Evolutionary conservation across 2,888 invertebrate genomes (phyloP), one percentile per base, ranked within the genome.

Genomic region (Hoplodrina ambigua): DNA sequence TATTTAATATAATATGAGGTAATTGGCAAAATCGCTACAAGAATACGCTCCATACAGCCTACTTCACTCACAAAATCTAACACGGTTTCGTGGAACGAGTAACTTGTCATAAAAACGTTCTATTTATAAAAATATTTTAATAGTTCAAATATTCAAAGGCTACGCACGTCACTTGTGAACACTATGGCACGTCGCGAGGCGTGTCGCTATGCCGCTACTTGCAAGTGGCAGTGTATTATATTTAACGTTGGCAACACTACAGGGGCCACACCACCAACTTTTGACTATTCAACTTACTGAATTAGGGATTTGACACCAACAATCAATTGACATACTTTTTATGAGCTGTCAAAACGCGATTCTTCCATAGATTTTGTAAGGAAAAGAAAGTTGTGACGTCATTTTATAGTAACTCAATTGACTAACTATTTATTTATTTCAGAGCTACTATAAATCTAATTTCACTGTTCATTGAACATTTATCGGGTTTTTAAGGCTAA

Each of bases 21-120:
- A 81, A 83, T 83, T 83, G 81, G 81, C 81, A 83, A 81, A 83
- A 68, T 80, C 73, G 37, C 84, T 71, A 78, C 69, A 63, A 69
- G 66, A 74, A 65, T 74, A 78, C 61, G 46, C 56, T 64, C 58
- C 71, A 53, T 62, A 67, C 60, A 54, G 41, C 52, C 74, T 80
- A 78, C 55, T 69, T 70, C 50, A 67, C 67, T 72, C 81, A 55
- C 72, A 81, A 81, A 69, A 60, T 60, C 83, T 80, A 50, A 58
- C 56, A 69, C 64, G 46, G 77, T 81, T 83, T 77, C 81, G 81
- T 77, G 83, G 78, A 83, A 78, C 78, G 67, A 62, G 52, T 66
- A 70, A 71, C 72, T 74, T 80, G 69, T 76, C 59, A 69, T 80
- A 81, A 70, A 81, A 77, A 63, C 60, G 50, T 72, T 65, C 13